Evolutionary conservation across 64 coral and sea anemone species (phyloP), one percentile per base, ranked within the genome.

Genomic region (Trachythela sp.): DNA sequence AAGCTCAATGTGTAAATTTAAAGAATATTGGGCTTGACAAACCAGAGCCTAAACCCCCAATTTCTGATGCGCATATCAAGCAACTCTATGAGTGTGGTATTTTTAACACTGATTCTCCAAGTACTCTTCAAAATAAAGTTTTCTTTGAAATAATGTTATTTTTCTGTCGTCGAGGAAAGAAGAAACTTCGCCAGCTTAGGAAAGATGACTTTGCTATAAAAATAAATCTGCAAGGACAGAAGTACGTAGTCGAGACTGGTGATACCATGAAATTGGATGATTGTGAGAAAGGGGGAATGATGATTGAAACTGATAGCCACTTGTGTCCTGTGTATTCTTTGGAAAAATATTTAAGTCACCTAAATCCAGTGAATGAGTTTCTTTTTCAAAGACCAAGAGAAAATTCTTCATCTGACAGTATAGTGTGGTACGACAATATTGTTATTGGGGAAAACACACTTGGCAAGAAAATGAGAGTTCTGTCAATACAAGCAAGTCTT

Each of bases 371-470:
- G 11, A 88, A 88, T 48, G 64, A 88, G 39, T 88, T 48, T 39
- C 40, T 88, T 43, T 88, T 88, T 88, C 87, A 88, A 58, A 51
- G 87, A 48, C 87, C 87, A 76, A 88, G 40, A 72, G 33, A 72
- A 26, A 35, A n/a, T n/a, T n/a, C n/a, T n/a, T n/a, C 24, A 22
- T 10, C 68, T 11, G 68, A 72, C 13, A 9, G 29, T 11, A 35
- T 31, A 11, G 68, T 72, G 14, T 72, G 68, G 68, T 72, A 72
- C 26, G 2, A 72, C 14, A 72, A 72, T 35, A 14, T 22, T 13
- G 68, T 72, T 11, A 9, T 72, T 72, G 24, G 68, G 1, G 11
- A 72, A 72, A 72, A 72, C 33, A 72, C 68, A 31, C 33, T 72
- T 1, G 68, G 68, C 11, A 4, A 26, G 29, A 72, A 72, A 72